phyloP scores from a whole-genome alignment of 2,888 invertebrate genomes.

The Papilio protenor region DNA sequence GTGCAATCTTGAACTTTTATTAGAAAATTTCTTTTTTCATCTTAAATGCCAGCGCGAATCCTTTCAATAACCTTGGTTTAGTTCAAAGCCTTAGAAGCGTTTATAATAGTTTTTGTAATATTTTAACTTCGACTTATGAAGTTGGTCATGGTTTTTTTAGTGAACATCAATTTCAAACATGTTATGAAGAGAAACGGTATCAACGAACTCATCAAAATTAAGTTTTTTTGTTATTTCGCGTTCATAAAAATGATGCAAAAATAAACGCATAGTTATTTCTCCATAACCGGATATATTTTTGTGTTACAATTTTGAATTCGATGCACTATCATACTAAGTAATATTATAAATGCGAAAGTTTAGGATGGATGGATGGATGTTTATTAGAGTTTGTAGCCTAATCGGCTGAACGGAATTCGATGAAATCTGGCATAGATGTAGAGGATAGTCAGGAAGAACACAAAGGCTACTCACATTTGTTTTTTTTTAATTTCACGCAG shows the following conservation, averaged over 20 bases:
- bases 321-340: background rate
- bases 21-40: background rate
- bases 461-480: too few species aligned
- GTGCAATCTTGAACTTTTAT: too few species aligned
- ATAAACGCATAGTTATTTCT: conserved; percentile 2
- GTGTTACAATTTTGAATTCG: background rate
- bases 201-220: conserved; percentile 49
- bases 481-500: too few species aligned
- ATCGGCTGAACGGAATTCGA: too few species aligned
- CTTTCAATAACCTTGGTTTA: conserved; percentile 66
- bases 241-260: conserved; percentile 1
- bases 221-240: conserved; percentile 12
- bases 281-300: background rate
- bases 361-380: too few species aligned
- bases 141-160: conserved; percentile 66
- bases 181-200: conserved; percentile 51
- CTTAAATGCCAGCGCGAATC: background rate
- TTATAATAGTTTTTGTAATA: conserved; percentile 58
- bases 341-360: too few species aligned
- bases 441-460: too few species aligned
- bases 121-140: conserved; percentile 59
- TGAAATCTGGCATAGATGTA: too few species aligned
- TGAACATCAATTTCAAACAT: conserved; percentile 48
- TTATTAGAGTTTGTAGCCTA: too few species aligned
- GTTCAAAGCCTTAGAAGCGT: conserved; percentile 67